Percentiles rank a stretch among this genome's conserved stretches.
These are phyloP conservation scores for Aradophagus sp. DNA, from an alignment of 1,140 invertebrate species.

Conservation along the genomic window DNA sequence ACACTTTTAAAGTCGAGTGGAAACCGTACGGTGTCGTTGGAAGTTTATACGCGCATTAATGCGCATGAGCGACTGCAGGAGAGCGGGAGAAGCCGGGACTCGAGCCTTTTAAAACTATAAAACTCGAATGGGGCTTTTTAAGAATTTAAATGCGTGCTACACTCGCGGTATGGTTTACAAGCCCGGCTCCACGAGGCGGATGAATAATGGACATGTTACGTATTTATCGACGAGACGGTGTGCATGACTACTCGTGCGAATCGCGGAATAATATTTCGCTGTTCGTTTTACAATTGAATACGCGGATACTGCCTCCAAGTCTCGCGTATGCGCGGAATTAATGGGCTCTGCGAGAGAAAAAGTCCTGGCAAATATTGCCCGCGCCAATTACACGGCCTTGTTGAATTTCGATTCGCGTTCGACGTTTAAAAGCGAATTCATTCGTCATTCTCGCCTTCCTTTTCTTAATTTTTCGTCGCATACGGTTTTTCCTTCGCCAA, in stretches of 20 bases:
- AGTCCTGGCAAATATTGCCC: no score
- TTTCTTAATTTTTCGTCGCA: no score
- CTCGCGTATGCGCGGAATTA: constrained; percentile 1
- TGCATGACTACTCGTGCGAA: constrained; percentile 46
- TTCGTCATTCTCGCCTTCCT: no score
- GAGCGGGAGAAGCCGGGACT: constrained; percentile 20
- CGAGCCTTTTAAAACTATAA: constrained; percentile 58
- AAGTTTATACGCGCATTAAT: constrained; percentile 46
- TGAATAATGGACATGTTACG: constrained; percentile 60
- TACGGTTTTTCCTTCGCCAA: no score
- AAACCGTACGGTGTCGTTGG: constrained; percentile 22
- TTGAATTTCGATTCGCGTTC: no score
- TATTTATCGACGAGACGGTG: constrained; percentile 55
- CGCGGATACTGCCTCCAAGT: constrained; percentile 1
- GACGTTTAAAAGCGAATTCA: no score
- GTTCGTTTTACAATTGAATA: constrained; percentile 34
- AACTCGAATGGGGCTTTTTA: constrained; percentile 50
- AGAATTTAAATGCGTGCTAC: constrained; percentile 58
- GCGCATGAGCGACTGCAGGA: constrained; percentile 33
- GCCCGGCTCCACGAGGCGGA: constrained; percentile 34
- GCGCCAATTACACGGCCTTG: no score
- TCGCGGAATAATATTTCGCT: constrained; percentile 23
- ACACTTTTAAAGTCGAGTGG: no score
- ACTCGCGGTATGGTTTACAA: constrained; percentile 50
- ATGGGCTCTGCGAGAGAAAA: no score